A percentile compares a stretch with the other conserved stretches of the same genome.
Evolutionary conservation across 2,797 vertebrate genomes (phyloP).

Genomic region (Podarcis siculus): DNA sequence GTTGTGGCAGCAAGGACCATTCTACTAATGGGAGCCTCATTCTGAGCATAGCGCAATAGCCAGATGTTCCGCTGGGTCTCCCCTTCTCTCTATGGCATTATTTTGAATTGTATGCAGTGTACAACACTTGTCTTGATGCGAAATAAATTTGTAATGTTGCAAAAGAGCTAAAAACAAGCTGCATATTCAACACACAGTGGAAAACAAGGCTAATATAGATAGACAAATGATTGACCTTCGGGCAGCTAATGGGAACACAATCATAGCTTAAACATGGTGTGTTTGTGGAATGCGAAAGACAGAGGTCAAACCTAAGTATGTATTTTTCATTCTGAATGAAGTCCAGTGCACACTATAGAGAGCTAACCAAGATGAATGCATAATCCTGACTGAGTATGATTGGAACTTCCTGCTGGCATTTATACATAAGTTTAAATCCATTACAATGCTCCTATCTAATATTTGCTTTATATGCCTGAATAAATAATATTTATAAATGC

Average conservation of each 20-base stretch:
- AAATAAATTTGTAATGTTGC: conserved; percentile 47
- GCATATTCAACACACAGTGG: conserved; percentile 50
- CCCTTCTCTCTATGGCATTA: conserved; percentile 43
- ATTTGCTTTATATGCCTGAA: conserved; percentile 73
- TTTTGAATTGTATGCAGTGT: conserved; percentile 37
- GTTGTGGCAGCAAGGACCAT: no score
- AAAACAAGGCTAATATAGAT: conserved; percentile 68
- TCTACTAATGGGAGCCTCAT: no score
- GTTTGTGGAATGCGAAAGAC: conserved; percentile 83
- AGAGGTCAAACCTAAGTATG: conserved; percentile 79
- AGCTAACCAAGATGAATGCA: conserved; percentile 82
- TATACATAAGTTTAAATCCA: conserved; percentile 71
- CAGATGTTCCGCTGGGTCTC: conserved; percentile 5
- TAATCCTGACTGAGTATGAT: conserved; percentile 81
- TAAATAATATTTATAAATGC: conserved; percentile 75
- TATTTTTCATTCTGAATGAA: conserved; percentile 80
- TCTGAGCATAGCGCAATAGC: no score
- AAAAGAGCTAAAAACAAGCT: conserved; percentile 63
- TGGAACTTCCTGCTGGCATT: conserved; percentile 80
- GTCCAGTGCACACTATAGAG: conserved; percentile 76
- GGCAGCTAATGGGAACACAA: conserved; percentile 70
- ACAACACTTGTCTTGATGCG: conserved; percentile 45
- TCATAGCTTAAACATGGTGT: conserved; percentile 76
- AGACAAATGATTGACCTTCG: conserved; percentile 77
- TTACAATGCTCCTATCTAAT: conserved; percentile 70